phyloP scores from a whole-genome alignment of 2,797 vertebrate genomes.

The Acropternis orthonyx region DNA sequence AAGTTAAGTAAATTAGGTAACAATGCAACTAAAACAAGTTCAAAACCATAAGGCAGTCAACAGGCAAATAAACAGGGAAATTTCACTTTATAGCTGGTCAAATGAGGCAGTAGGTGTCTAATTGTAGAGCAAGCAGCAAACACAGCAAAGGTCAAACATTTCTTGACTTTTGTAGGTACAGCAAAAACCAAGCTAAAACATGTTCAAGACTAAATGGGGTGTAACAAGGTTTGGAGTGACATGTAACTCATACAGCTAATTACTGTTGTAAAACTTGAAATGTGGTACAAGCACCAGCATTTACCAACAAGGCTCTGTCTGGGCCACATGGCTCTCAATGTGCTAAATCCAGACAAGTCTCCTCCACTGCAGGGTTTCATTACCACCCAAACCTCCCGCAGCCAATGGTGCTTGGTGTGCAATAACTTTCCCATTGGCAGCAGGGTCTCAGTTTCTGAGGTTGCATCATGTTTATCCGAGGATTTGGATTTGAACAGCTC shows the following conservation, averaged over 20 bases:
- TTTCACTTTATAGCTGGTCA: not conserved
- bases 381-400: not conserved
- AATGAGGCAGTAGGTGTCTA: not conserved
- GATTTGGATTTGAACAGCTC: conserved; percentile 40
- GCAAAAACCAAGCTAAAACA: not conserved
- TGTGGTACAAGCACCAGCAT: not conserved
- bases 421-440: not conserved
- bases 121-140: not conserved
- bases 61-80: not conserved
- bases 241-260: not conserved
- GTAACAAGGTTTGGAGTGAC: not conserved
- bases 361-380: not conserved
- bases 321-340: rapidly evolving
- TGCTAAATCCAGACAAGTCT: not conserved
- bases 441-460: not conserved
- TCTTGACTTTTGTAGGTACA: not conserved
- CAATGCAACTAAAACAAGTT: not conserved
- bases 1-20: not conserved
- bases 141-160: not conserved
- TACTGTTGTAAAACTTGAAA: not conserved
- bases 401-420: not conserved
- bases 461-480: not conserved
- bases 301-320: not conserved
- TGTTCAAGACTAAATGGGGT: not conserved
- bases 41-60: not conserved